These are phyloP conservation scores for Chitala chitala DNA, from an alignment of 2,113 vertebrate species.

Conservation along the genomic window DNA sequence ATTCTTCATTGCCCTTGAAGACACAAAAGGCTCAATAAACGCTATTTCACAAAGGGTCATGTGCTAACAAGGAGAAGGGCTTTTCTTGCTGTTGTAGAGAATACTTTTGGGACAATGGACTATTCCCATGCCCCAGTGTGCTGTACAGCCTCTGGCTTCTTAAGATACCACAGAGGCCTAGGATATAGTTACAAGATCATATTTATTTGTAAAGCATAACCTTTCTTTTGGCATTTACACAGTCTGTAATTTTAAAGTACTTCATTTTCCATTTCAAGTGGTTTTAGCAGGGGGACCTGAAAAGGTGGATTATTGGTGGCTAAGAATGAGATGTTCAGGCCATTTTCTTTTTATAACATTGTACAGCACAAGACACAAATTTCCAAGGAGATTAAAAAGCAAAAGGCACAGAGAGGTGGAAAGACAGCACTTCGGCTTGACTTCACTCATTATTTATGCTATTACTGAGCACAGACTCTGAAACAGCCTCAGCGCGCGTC, in stretches of 20 bases:
- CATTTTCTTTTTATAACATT: slow-evolving; percentile 30
- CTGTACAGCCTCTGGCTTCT: not conserved
- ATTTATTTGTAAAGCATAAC: slow-evolving; percentile 18
- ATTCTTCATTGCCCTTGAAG: slow-evolving; percentile 17
- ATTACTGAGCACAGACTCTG: slow-evolving; percentile 34
- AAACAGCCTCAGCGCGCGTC: slow-evolving; percentile 32
- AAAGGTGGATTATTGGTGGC: slow-evolving; percentile 26
- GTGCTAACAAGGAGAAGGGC: slow-evolving; percentile 26
- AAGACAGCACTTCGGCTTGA: slow-evolving; percentile 38
- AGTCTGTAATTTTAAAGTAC: slow-evolving; percentile 20
- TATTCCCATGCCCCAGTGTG: slow-evolving; percentile 14
- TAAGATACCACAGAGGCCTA: not conserved
- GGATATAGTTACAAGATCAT: not conserved
- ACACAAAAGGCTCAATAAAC: not conserved
- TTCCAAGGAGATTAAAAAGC: slow-evolving; percentile 38
- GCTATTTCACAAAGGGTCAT: slow-evolving; percentile 23
- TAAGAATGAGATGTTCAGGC: slow-evolving; percentile 24
- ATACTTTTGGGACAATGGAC: slow-evolving; percentile 16
- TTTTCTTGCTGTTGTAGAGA: slow-evolving; percentile 11
- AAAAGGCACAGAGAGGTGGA: slow-evolving; percentile 21
- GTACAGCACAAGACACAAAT: slow-evolving; percentile 28
- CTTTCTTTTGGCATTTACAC: slow-evolving; percentile 25
- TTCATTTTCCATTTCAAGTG: slow-evolving; percentile 18
- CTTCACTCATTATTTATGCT: slow-evolving; percentile 41
- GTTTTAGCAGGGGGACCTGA: slow-evolving; percentile 19